Percentiles rank a stretch among this genome's conserved stretches.
Evolutionary conservation across 92 coral and sea anemone species (phyloP).

Genomic region (Blastomussa wellsi): DNA sequence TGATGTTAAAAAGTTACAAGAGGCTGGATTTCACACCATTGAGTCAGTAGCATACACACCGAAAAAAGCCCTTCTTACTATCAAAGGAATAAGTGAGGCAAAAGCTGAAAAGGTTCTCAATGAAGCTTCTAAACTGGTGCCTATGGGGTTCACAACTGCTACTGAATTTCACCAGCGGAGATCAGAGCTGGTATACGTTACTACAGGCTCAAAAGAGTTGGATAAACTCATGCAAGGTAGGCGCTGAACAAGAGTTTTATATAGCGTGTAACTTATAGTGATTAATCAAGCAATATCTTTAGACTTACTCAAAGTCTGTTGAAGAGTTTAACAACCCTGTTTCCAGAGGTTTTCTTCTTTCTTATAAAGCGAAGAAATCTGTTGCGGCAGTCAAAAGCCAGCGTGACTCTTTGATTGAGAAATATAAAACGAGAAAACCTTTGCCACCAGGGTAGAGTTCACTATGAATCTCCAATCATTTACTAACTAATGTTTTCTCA

Average conservation of each 20-base stretch:
- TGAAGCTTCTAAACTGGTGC: constrained; percentile 95
- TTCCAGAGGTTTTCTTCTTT: no score
- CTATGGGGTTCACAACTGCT: constrained; percentile 99
- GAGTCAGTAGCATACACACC: constrained; percentile 94
- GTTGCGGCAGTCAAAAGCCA: no score
- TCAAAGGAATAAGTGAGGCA: constrained; percentile 98
- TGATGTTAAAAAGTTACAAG: constrained; percentile 92
- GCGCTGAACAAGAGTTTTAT: not conserved
- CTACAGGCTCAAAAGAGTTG: constrained; percentile 97
- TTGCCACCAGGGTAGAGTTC: no score
- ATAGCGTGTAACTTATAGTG: not conserved
- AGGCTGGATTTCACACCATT: constrained; percentile 91
- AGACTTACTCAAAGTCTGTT: no score
- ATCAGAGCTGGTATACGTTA: constrained; percentile 86
- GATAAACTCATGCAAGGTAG: constrained; percentile 97
- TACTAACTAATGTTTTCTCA: no score
- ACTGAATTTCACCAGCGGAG: constrained; percentile 97
- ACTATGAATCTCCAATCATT: no score
- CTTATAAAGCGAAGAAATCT: no score
- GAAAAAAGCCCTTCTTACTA: constrained; percentile 82
- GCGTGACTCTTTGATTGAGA: no score
- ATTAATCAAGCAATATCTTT: not conserved
- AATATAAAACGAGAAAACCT: no score
- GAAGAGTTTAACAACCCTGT: no score
- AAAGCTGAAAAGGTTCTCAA: constrained; percentile 96